Base-by-base conservation (phyloP, 2,113 vertebrate genomes). In the Gambusia affinis region DNA sequence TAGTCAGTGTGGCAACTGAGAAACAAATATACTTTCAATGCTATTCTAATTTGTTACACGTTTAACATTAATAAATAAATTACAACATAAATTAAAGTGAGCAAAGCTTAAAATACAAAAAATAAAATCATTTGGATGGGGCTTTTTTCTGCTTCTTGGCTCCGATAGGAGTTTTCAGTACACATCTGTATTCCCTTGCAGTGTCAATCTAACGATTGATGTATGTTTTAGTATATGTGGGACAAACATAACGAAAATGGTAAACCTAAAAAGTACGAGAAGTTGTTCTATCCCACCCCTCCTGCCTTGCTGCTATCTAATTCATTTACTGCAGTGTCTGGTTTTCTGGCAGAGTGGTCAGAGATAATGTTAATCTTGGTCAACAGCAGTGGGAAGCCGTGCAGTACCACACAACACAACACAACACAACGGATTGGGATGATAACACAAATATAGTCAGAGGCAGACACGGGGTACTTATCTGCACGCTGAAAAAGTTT, bases 341-440 rank as follows among this genome's bases (percentile, higher is more conserved):
- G 89, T 89, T 91, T 90, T 90, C 89, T 89, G 90, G 86, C 87
- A 88, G 89, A 87, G 81, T 83, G 80, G 90, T 88, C 87, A 87
- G 84, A 94, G 93, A 93, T 93, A 93, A 94, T 94, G 88, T 91
- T 93, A 92, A 94, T 94, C 93, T 93, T 88, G 88, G 89, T 91
- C 90, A 91, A 85, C 89, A 87, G 91, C 83, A 67, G 83, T 78
- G 85, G 88, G 85, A 90, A 85, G 80, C 83, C 84, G 83, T 87
- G 83, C 88, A 82, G 80, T 57, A 81, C 84, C 81, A 74, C 81
- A 81, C 89, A 93, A 91, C 92, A 91, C 85, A 93, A 91, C 92
- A 91, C 85, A 87, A 86, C 27, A 27, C 27, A 87, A 86, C 76
- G 85, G 88, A 92, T 88, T 79, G 84, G 70, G 67, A 72, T 30